Base-by-base conservation (phyloP, 2,113 vertebrate genomes). In the Podarcis raffonei region DNA sequence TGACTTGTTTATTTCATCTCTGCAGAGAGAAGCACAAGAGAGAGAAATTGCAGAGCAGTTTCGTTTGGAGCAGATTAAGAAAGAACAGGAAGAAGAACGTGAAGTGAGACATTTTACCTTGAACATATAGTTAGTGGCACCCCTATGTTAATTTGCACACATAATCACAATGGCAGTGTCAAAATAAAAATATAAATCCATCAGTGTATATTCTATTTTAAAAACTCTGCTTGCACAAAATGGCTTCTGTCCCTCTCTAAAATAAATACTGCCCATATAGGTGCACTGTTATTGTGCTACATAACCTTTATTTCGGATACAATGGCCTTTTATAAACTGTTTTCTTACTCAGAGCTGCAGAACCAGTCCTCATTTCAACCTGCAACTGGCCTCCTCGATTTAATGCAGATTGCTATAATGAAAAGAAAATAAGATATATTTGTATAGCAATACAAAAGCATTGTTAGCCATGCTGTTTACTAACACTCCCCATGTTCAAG, bases 51-150 rank as follows among this genome's bases (percentile, higher is more conserved):
- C 99, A 2, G 99, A 99, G 94, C 98, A 98, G 91, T 98, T 98
- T 92, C 98, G 99, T 92, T 97, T 98, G 97, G 98, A 99, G 81
- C 99, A 98, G 93, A 99, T 99, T 94, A 98, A 95, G 90, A 99
- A 98, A 95, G 99, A 99, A 65, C 98, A 99, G 94, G 99, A 99
- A 91, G 98, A 99, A 66, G 99, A 99, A 92, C 98, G 98, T 91
- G 98, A 99, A 98, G 99, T 99, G 91, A 90, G 96, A 11, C 59
- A 3, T 53, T 94, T 82, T 71, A 81, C 23, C 2, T 35, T 32
- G 30, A 23, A 6, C 20, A 72, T 72, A 71, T 71, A 30, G 13
- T 30, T 42, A 35, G 13, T 69, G 39, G 66, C 7, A 3, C 12
- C 7, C 25, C 25, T 84, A 30, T 53, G 18, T 53, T 72, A 53